Conservation (phyloP, 2,797 vertebrate genomes). For the Gobio occitaniae region DNA sequence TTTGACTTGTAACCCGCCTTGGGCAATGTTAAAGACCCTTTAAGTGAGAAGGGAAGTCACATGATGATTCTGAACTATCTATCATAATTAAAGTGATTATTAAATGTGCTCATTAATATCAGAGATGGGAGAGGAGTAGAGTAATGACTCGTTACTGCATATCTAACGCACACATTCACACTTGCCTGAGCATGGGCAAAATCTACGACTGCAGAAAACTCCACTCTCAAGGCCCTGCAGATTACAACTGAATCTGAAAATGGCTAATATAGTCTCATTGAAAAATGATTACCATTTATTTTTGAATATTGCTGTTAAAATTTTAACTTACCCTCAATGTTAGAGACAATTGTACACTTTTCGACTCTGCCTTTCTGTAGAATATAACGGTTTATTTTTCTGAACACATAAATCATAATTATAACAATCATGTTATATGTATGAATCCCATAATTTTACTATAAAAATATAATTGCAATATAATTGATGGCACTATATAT, state of each 20-base stretch:
- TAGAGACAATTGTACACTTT: too few species aligned
- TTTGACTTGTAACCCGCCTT: background rate
- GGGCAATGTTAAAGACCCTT: background rate
- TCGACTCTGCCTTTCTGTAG: too few species aligned
- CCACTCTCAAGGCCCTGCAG: background rate
- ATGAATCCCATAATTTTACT: too few species aligned
- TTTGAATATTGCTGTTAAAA: too few species aligned
- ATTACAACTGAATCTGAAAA: background rate
- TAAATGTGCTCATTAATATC: background rate
- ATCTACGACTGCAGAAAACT: background rate
- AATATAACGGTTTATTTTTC: too few species aligned
- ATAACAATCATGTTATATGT: too few species aligned
- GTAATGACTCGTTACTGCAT: background rate
- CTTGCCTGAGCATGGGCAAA: background rate
- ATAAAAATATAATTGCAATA: too few species aligned
- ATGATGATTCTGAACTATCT: slow-evolving; percentile 1
- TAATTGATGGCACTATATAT: too few species aligned
- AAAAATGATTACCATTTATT: too few species aligned
- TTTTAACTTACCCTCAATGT: too few species aligned
- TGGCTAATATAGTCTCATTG: too few species aligned
- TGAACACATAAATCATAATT: too few species aligned
- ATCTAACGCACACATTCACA: background rate
- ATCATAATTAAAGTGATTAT: slow-evolving; percentile 16
- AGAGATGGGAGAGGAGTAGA: background rate
- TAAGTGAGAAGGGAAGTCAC: background rate